Conservation (phyloP, 2,888 invertebrate species). For the Himalopsyche tibetana region DNA sequence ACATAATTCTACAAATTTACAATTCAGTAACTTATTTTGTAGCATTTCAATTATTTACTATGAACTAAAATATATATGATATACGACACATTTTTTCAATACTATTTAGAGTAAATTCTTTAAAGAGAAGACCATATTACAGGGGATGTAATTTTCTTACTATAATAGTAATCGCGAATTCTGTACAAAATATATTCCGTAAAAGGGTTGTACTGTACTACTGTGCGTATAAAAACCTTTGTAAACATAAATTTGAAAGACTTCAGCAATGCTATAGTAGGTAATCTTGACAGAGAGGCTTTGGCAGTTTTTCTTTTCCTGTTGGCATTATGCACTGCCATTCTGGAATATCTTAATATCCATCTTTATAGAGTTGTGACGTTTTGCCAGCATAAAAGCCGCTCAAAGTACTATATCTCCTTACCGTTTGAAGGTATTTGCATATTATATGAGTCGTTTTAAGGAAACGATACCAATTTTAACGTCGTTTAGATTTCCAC, state of each 20-base stretch:
- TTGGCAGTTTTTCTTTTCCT: constrained; percentile 1
- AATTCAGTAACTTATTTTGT: no score
- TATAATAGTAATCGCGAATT: not conserved
- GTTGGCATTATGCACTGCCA: not conserved
- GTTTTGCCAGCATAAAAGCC: not conserved
- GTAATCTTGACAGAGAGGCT: not conserved
- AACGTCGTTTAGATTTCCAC: not conserved
- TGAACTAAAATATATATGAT: no score
- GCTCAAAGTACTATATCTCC: not conserved
- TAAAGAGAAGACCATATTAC: not conserved
- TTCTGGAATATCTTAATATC: not conserved
- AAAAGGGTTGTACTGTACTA: not conserved
- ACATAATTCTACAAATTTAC: no score
- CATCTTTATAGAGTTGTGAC: constrained; percentile 3
- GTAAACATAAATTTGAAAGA: constrained; percentile 12
- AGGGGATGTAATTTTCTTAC: not conserved
- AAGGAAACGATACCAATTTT: not conserved
- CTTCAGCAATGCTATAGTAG: not conserved
- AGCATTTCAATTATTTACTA: no score
- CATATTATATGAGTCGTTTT: not conserved
- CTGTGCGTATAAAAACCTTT: not conserved
- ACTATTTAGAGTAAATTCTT: not conserved
- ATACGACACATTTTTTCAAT: no score
- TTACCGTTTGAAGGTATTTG: not conserved
- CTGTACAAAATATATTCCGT: not conserved